Percentiles rank a stretch among this genome's conserved stretches.
Evolutionary conservation across 2,113 vertebrate species (phyloP).

Genomic region (Trinectes maculatus): DNA sequence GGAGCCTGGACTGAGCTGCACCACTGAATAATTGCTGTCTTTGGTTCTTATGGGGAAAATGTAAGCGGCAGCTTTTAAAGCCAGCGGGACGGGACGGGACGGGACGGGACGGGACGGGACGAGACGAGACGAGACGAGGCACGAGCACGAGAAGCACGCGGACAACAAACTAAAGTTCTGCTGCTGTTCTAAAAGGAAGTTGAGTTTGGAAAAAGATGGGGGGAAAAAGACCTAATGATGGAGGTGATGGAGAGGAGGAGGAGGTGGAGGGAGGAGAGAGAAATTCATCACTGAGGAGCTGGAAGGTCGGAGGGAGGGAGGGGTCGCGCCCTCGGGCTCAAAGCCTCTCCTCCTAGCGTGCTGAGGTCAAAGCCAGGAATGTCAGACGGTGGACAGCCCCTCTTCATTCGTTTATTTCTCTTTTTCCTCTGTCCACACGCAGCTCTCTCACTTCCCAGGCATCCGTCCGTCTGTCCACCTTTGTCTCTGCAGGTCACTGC

Average conservation of each 20-base stretch:
- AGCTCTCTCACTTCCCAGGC: neutral
- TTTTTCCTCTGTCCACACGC: neutral
- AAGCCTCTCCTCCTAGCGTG: slow-evolving; percentile 15
- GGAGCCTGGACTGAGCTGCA: neutral
- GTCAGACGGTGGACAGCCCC: slow-evolving; percentile 70
- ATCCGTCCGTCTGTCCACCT: slow-evolving; percentile 45
- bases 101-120: neutral
- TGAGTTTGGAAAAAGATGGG: slow-evolving; percentile 37
- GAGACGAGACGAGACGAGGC: neutral
- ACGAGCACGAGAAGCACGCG: too few species aligned
- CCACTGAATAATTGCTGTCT: slow-evolving; percentile 54
- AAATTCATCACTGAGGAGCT: slow-evolving; percentile 34
- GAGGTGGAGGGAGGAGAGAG: slow-evolving; percentile 12
- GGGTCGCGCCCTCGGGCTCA: slow-evolving; percentile 17
- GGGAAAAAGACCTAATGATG: slow-evolving; percentile 25
- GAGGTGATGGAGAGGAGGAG: slow-evolving; percentile 6
- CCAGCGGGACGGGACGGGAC: slow-evolving; percentile 17
- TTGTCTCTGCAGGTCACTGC: neutral
- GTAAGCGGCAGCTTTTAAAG: slow-evolving; percentile 34
- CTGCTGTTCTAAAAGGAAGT: slow-evolving; percentile 3
- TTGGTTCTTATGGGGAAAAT: slow-evolving; percentile 62
- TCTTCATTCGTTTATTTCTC: neutral
- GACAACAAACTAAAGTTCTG: slow-evolving; percentile 17
- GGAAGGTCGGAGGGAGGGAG: slow-evolving; percentile 38
- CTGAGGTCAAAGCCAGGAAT: slow-evolving; percentile 76